Conservation (phyloP, 1,140 invertebrate genomes). For the Spodoptera frugiperda region DNA sequence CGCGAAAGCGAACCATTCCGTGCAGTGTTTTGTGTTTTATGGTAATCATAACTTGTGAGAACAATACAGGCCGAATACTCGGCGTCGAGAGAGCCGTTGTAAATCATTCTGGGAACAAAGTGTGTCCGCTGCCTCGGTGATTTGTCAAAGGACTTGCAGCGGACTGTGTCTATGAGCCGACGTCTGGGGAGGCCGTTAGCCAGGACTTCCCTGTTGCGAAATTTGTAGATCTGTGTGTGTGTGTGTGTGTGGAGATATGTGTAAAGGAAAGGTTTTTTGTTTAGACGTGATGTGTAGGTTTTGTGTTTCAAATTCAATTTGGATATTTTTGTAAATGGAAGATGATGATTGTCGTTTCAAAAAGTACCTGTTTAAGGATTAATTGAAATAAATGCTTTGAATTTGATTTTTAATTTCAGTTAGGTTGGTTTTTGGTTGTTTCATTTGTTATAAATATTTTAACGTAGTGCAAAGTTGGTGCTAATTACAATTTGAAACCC, state of each 20-base stretch:
- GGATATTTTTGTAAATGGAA: no score
- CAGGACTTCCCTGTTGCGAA: neutral
- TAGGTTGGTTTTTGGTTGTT: no score
- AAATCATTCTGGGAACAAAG: constrained; percentile 51
- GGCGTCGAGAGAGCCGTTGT: constrained; percentile 31
- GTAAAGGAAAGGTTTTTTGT: neutral
- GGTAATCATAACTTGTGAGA: constrained; percentile 51
- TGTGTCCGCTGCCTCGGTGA: constrained; percentile 43
- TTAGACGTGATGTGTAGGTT: neutral
- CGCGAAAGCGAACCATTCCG: constrained; percentile 37
- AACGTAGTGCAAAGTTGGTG: no score
- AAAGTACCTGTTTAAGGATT: no score
- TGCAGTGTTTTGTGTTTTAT: constrained; percentile 49
- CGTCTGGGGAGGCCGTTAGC: constrained; percentile 28
- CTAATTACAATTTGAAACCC: no score
- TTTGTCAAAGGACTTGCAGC: constrained; percentile 47
- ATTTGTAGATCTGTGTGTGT: neutral
- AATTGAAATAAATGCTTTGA: no score
- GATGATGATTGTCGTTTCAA: no score
- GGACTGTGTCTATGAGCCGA: constrained; percentile 31
- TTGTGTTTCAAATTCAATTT: neutral
- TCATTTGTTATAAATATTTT: no score
- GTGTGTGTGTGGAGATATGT: no score
- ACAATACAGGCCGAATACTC: constrained; percentile 49
- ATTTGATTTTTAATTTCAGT: no score